Conservation (phyloP, 2,888 invertebrate genomes). For the Crossocerus cetratus region DNA sequence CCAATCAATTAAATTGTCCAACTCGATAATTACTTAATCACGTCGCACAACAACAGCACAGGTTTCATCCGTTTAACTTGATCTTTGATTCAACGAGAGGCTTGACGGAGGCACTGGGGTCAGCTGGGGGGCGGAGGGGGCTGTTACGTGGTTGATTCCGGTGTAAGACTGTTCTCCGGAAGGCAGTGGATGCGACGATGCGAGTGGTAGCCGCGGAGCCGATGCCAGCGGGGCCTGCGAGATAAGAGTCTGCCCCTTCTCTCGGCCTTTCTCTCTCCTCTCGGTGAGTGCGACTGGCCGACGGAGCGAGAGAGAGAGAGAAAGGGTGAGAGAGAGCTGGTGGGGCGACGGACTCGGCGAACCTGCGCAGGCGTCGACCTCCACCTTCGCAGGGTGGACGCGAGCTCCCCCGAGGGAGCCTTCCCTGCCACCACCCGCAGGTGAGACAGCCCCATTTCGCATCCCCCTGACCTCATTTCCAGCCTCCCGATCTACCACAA, state of each 20-base stretch:
- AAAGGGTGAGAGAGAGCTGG: too few species aligned
- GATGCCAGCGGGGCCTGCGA: neutral
- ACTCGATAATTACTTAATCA: too few species aligned
- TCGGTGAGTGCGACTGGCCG: neutral
- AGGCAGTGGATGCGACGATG: neutral
- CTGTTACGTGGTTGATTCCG: neutral
- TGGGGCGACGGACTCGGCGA: too few species aligned
- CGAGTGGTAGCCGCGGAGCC: neutral
- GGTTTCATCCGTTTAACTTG: too few species aligned
- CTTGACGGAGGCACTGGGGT: too few species aligned
- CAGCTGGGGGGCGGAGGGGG: neutral
- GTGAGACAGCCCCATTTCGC: neutral
- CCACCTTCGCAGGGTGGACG: constrained; percentile 52
- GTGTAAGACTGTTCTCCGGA: neutral
- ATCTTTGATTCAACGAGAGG: too few species aligned
- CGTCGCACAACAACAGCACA: too few species aligned
- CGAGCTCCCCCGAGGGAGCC: constrained; percentile 24
- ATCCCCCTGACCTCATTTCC: too few species aligned
- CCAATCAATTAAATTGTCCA: too few species aligned
- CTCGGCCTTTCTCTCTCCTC: too few species aligned
- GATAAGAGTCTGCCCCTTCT: neutral
- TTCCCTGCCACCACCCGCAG: neutral
- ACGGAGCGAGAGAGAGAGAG: neutral
- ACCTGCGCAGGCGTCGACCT: constrained; percentile 60
- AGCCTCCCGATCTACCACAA: too few species aligned